Evolutionary conservation across 2,888 invertebrate genomes (phyloP).

Genomic region (Biston stratarius): DNA sequence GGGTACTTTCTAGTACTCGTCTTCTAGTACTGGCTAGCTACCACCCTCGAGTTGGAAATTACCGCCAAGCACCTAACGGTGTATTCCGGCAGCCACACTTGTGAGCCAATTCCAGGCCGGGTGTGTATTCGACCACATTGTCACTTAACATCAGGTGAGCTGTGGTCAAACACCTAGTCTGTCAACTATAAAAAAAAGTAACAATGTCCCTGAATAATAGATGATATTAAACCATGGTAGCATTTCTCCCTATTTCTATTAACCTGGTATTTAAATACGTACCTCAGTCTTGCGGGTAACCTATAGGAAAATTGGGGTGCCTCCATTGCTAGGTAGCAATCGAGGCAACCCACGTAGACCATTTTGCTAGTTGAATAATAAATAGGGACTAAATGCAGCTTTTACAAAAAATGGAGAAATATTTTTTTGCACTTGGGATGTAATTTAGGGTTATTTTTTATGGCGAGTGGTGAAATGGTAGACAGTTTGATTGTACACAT

Average conservation of each 20-base stretch:
- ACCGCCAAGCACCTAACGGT: no score
- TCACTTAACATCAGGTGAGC: no score
- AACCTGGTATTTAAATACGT: conserved; percentile 7
- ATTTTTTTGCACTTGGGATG: conserved; percentile 3
- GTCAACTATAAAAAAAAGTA: no score
- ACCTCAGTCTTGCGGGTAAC: background rate
- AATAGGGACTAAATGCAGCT: conserved; percentile 23
- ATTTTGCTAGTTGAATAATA: conserved; percentile 20
- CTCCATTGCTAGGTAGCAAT: conserved; percentile 26
- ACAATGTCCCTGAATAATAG: no score
- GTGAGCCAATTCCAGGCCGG: no score
- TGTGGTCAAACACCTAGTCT: no score
- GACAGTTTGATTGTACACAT: conserved; percentile 15
- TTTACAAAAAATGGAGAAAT: conserved; percentile 2
- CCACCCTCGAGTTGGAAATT: no score
- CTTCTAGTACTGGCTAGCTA: no score
- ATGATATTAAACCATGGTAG: background rate
- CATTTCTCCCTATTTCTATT: background rate
- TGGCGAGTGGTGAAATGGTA: background rate
- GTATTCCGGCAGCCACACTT: no score
- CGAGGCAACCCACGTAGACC: conserved; percentile 11
- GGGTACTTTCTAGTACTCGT: no score
- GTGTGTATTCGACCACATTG: no score
- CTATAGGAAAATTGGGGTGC: conserved; percentile 16
- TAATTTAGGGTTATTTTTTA: conserved; percentile 24